Evolutionary conservation across 2,888 invertebrate genomes (phyloP).

Genomic region (Rambutsinella grinnellia): DNA sequence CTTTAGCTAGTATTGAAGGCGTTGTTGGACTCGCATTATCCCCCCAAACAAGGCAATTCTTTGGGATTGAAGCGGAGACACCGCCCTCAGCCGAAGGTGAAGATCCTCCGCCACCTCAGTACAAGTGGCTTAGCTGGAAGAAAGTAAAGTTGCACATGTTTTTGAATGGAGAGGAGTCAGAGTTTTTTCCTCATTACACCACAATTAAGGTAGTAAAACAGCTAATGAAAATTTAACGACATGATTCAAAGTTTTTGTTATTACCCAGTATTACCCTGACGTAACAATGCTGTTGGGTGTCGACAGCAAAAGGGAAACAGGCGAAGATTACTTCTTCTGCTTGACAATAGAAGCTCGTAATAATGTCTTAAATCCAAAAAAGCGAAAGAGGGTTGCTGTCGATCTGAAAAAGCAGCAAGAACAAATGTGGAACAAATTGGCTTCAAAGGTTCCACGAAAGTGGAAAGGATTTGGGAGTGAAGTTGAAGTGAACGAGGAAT

Average conservation of each 20-base stretch:
- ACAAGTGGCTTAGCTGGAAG: constrained; percentile 61
- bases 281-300: constrained; percentile 61
- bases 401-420: constrained; percentile 59
- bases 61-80: constrained; percentile 59
- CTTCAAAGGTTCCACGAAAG: constrained; percentile 62
- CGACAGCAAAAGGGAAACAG: constrained; percentile 58
- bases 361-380: constrained; percentile 60
- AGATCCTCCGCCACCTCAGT: constrained; percentile 25
- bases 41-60: constrained; percentile 57
- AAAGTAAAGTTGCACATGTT: constrained; percentile 61
- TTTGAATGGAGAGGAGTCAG: constrained; percentile 60
- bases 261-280: constrained; percentile 61
- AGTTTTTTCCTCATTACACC: constrained; percentile 60
- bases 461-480: constrained; percentile 64
- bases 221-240: too few species aligned
- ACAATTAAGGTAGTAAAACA: constrained; percentile 57
- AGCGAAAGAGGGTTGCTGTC: constrained; percentile 47
- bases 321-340: constrained; percentile 59
- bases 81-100: too few species aligned
- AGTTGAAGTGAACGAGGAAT: constrained; percentile 60
- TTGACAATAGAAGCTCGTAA: constrained; percentile 61
- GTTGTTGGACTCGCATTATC: constrained; percentile 60
- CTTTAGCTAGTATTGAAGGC: constrained; percentile 57
- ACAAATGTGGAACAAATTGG: constrained; percentile 63
- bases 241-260: too few species aligned